Base-by-base conservation (phyloP, 2,888 invertebrate genomes). In the Ophonus ardosiacus region DNA sequence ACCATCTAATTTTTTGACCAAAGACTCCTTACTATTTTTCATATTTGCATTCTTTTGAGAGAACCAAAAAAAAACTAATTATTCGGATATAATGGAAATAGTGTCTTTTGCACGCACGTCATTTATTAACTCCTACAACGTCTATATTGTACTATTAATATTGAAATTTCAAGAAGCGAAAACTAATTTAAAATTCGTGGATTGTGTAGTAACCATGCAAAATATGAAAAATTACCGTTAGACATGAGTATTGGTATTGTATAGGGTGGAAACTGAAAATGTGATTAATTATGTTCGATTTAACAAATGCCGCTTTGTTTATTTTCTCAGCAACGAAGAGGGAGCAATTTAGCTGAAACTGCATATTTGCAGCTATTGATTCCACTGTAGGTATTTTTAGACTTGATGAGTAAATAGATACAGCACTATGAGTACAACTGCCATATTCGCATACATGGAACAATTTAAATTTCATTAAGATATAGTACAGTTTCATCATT, bases 361-460 rank as follows among this genome's bases (percentile, higher is more conserved):
- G 71, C 71, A 74, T 68, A 68, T 74, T 74, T 74, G 71, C 71
- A 18, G 40, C 8, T 74, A 74, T 74, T 43, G 71, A 74, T 74
- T 74, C 31, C n/a, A 7, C 13, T 4, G 68, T 68, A 68, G 38
- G 68, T 68, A 68, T 68, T 68, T 68, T 68, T 43, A 74, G 43
- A 40, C 13, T 17, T 17, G 43, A 74, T 74, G 71, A 74, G 71
- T 74, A 40, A 51, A 74, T 51, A 43, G 43, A 43, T 74, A 68
- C 38, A 68, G 6, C 31, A 15, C 31, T 15, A 51, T 6, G 13
- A 13, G 7, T 51, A 51, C 43, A 13, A 8, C 43, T 51, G 31
- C 31, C 31, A 31, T 31, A 31, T 31, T 31, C 31, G 31, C 31
- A 31, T 6, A 31, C 31, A 31, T 31, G 5, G 31, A 51, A 51